Conservation (phyloP, 1,140 invertebrate genomes). For the Bombus pyrosoma region DNA sequence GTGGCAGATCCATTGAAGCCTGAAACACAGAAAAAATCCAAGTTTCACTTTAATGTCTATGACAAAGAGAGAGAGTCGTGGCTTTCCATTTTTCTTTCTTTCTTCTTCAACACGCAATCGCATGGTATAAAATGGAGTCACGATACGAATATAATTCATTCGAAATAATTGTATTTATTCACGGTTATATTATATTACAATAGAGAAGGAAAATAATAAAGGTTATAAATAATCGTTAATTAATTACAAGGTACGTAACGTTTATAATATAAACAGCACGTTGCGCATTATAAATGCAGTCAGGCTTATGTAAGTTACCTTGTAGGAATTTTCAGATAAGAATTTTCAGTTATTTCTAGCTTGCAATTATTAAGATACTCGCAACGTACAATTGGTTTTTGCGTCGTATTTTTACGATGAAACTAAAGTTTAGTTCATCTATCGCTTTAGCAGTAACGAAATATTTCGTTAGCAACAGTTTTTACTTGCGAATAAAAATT, state of each 20-base stretch:
- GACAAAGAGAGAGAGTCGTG: background rate
- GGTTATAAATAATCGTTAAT: too few species aligned
- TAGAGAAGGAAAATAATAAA: too few species aligned
- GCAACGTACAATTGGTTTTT: background rate
- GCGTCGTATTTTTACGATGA: background rate
- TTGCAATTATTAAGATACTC: background rate
- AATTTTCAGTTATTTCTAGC: background rate
- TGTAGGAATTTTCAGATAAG: slow-evolving; percentile 17
- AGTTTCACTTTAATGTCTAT: slow-evolving; percentile 7
- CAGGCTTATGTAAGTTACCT: background rate
- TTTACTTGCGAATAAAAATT: background rate
- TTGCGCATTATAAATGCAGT: background rate
- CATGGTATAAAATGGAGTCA: background rate
- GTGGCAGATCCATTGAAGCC: slow-evolving; percentile 99
- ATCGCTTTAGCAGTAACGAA: background rate
- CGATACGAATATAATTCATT: background rate
- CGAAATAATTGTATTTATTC: background rate
- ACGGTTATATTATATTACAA: background rate
- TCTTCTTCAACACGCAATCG: background rate
- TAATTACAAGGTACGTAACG: too few species aligned
- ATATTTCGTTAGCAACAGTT: too few species aligned
- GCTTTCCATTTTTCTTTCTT: background rate
- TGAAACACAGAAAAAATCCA: slow-evolving; percentile 79
- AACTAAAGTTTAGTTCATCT: background rate
- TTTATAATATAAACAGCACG: too few species aligned